Conservation (phyloP, 2,113 vertebrate genomes). For the Vireo altiloquus region DNA sequence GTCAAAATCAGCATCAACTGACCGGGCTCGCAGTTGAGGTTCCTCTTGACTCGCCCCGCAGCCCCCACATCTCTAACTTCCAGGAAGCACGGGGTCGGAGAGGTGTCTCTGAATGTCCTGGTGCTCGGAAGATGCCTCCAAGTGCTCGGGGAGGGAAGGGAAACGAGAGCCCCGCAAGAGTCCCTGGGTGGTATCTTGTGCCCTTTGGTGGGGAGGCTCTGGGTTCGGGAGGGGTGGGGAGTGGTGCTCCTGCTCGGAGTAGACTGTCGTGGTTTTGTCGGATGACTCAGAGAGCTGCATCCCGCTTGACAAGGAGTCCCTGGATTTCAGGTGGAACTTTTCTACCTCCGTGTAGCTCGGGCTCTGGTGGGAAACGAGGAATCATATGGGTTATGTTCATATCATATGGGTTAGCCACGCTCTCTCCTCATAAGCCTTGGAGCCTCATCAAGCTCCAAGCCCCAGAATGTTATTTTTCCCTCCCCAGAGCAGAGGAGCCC, state of each 20-base stretch:
- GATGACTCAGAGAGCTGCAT: slow-evolving; percentile 71
- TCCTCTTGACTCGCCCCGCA: background rate
- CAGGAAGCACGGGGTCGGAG: slow-evolving; percentile 85
- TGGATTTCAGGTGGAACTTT: slow-evolving; percentile 71
- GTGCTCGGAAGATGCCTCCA: slow-evolving; percentile 74
- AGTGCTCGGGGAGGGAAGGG: slow-evolving; percentile 88
- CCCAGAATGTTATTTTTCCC: background rate
- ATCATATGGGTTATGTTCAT: background rate
- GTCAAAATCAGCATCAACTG: slow-evolving; percentile 32
- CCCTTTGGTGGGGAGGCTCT: slow-evolving; percentile 54
- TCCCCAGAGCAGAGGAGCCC: background rate
- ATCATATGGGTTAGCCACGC: too few species aligned
- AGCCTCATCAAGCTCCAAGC: background rate
- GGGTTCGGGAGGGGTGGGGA: slow-evolving; percentile 18
- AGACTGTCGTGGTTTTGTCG: slow-evolving; percentile 70
- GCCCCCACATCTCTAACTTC: slow-evolving; percentile 74
- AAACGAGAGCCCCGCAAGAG: slow-evolving; percentile 76
- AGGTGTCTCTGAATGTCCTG: slow-evolving; percentile 85
- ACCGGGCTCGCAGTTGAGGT: background rate
- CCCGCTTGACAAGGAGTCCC: slow-evolving; percentile 74
- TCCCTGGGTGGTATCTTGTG: slow-evolving; percentile 54
- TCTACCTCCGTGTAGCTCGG: slow-evolving; percentile 71
- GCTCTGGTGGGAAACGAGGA: slow-evolving; percentile 68
- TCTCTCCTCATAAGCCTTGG: background rate
- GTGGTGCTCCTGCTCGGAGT: slow-evolving; percentile 66